These are phyloP conservation scores for Chiloscyllium plagiosum DNA, from an alignment of 2,113 vertebrate species.

Conservation along the genomic window DNA sequence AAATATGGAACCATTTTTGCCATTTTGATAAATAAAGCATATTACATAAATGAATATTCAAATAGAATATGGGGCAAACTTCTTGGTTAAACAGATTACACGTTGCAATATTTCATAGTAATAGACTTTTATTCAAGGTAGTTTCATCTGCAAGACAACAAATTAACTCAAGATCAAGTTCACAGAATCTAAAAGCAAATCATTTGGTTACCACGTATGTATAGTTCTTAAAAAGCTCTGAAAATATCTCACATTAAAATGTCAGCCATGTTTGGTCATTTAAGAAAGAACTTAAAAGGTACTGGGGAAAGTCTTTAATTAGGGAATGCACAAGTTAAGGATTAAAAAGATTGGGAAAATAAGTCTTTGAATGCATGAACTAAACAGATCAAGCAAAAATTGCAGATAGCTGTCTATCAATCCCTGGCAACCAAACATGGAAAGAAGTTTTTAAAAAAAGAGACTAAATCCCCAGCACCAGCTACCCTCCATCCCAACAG, in stretches of 20 bases:
- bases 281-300: slow-evolving; percentile 19
- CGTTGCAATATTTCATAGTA: slow-evolving; percentile 22
- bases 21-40: slow-evolving; percentile 17
- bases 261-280: slow-evolving; percentile 37
- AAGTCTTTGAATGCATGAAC: slow-evolving; percentile 10
- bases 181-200: slow-evolving; percentile 38
- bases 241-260: slow-evolving; percentile 38
- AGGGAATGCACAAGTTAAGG: slow-evolving; percentile 35
- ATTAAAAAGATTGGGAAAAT: slow-evolving; percentile 30
- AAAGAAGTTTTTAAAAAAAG: slow-evolving; percentile 25
- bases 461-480: slow-evolving; percentile 31
- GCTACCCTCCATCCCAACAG: slow-evolving; percentile 25
- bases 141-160: slow-evolving; percentile 38
- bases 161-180: slow-evolving; percentile 38
- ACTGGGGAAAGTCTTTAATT: slow-evolving; percentile 26
- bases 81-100: slow-evolving; percentile 13
- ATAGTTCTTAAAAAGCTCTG: slow-evolving; percentile 37
- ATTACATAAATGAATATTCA: slow-evolving; percentile 4
- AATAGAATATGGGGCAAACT: background rate
- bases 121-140: slow-evolving; percentile 38
- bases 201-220: slow-evolving; percentile 37
- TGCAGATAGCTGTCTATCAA: slow-evolving; percentile 34
- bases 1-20: slow-evolving; percentile 12
- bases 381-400: slow-evolving; percentile 34
- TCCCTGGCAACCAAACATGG: slow-evolving; percentile 30